Evolutionary conservation across 2,797 vertebrate species (phyloP).

Genomic region (Denticeps clupeoides): DNA sequence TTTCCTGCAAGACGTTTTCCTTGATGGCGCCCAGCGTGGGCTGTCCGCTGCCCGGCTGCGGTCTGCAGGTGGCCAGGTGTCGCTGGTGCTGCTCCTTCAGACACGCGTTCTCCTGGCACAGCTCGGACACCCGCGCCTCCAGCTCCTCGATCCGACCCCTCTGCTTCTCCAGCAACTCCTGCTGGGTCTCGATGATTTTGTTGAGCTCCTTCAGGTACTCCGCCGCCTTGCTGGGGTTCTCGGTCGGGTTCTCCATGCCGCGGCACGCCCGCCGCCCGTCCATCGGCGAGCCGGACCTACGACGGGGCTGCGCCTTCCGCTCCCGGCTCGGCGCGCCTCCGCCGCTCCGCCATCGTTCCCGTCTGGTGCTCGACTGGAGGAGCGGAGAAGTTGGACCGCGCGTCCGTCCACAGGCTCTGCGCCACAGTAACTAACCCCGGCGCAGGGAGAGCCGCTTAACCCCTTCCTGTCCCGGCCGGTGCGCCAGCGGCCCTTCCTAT

Average conservation of each 20-base stretch:
- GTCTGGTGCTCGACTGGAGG: conserved; percentile 27
- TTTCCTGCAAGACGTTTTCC: conserved; percentile 67
- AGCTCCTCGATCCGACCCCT: conserved; percentile 82
- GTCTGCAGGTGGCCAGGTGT: conserved; percentile 82
- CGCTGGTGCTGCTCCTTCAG: conserved; percentile 80
- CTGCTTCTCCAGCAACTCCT: conserved; percentile 85
- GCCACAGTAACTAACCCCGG: conserved; percentile 40
- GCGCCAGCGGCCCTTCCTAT: not conserved
- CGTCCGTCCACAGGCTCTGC: conserved; percentile 43
- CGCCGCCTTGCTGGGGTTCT: conserved; percentile 81
- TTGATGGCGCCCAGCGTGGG: conserved; percentile 60
- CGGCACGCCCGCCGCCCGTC: conserved; percentile 47
- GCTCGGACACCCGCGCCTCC: conserved; percentile 81
- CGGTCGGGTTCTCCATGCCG: conserved; percentile 72
- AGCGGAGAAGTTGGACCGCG: conserved; percentile 40
- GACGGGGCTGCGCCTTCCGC: conserved; percentile 31
- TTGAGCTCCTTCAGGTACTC: conserved; percentile 89
- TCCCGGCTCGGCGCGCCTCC: conserved; percentile 34
- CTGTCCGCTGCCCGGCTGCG: conserved; percentile 50
- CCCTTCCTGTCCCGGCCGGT: conserved; percentile 28
- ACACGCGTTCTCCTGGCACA: conserved; percentile 75
- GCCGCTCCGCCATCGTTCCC: conserved; percentile 49
- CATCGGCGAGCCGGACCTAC: conserved; percentile 34
- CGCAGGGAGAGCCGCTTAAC: conserved; percentile 45
- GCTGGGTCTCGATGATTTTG: conserved; percentile 88